These are phyloP conservation scores for Stomatorhinus ivindoensis DNA, from an alignment of 2,113 vertebrate genomes.

Conservation along the genomic window DNA sequence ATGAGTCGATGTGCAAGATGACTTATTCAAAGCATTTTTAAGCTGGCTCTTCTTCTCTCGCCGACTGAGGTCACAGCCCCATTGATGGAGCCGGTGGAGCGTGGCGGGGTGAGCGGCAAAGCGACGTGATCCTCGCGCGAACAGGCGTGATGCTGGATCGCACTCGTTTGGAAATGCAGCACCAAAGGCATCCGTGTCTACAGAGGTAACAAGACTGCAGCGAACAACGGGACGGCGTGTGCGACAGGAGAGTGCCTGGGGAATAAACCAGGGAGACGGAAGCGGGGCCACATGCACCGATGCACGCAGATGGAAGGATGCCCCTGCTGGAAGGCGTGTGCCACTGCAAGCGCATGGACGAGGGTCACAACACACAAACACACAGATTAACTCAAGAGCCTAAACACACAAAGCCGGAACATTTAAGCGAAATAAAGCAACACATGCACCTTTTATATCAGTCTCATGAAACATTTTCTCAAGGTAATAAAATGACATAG, in stretches of 20 bases:
- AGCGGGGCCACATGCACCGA: neutral
- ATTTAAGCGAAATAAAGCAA: neutral
- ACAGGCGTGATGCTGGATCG: conserved; percentile 25
- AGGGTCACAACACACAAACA: neutral
- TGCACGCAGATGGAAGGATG: neutral
- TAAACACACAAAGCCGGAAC: neutral
- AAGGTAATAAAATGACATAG: neutral
- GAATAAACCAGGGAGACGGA: neutral
- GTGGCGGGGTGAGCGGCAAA: neutral
- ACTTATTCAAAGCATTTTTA: neutral
- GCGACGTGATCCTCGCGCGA: conserved; percentile 6
- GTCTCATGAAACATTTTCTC: neutral
- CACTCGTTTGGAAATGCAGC: conserved; percentile 19
- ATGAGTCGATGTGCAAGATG: neutral
- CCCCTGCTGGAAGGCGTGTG: neutral
- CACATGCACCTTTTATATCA: neutral
- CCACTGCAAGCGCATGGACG: neutral
- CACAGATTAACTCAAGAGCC: neutral
- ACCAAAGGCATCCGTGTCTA: neutral
- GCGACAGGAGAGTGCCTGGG: neutral
- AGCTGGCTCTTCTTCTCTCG: neutral
- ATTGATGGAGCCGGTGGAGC: neutral
- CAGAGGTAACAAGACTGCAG: neutral
- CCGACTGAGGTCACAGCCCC: neutral
- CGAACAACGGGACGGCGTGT: neutral